These are phyloP conservation scores for Dicranocentrus wangi DNA, from an alignment of 2,888 invertebrate species.

Conservation along the genomic window DNA sequence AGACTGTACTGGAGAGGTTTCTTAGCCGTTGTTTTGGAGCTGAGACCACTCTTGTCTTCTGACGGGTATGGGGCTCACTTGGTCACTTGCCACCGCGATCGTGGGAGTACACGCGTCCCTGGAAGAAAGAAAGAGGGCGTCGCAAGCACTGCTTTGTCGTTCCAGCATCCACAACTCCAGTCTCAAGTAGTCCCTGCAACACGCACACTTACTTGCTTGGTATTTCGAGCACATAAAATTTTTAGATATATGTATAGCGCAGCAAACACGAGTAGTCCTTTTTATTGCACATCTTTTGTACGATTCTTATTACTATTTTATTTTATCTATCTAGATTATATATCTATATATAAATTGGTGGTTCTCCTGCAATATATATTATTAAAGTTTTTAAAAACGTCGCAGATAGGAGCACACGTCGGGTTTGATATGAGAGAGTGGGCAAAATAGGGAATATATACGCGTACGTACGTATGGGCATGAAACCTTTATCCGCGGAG, in stretches of 20 bases:
- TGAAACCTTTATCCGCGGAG: too few species aligned
- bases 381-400: too few species aligned
- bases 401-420: too few species aligned
- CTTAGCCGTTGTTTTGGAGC: background rate
- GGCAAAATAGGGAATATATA: too few species aligned
- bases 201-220: background rate
- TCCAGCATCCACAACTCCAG: background rate
- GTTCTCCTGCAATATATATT: too few species aligned
- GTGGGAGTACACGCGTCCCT: constrained; percentile 16
- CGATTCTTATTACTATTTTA: constrained; percentile 16
- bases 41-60: constrained; percentile 7
- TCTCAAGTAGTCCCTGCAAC: background rate
- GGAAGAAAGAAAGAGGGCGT: constrained; percentile 15
- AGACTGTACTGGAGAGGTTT: background rate
- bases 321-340: too few species aligned
- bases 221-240: constrained; percentile 18
- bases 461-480: too few species aligned
- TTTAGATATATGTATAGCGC: background rate
- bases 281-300: constrained; percentile 17
- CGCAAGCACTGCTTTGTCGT: background rate
- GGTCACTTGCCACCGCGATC: background rate
- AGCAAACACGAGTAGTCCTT: too few species aligned
- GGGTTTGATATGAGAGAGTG: too few species aligned
- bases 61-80: background rate
- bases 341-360: too few species aligned